Evolutionary conservation across 2,113 vertebrate species (phyloP), one percentile per base, ranked within the genome.

Genomic region (Lophochroa leadbeateri): DNA sequence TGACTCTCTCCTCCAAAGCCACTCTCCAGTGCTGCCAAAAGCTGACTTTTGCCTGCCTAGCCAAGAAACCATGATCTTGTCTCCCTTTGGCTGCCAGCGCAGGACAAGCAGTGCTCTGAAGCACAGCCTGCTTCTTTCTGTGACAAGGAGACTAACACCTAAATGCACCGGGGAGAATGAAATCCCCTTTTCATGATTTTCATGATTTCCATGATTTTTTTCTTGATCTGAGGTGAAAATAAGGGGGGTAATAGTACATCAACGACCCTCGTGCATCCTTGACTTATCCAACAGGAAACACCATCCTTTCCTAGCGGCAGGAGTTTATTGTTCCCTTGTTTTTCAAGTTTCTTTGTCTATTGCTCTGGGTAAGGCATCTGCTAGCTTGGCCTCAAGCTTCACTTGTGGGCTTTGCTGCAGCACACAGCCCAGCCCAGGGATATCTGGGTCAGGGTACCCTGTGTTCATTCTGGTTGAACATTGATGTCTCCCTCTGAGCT

Each of bases 191-290:
- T 8, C 29, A 21, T 11, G 23, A 31, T 9, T 11, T 35, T 37
- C 33, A 70, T 49, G 14, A 17, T 23, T 82, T 43, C 64, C 13
- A 21, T 47, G 18, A 52, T 46, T 13, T 13, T 76, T 61, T 67
- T n/a, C 21, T 50, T 15, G 31, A 64, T n/a, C 19, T 43, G 47
- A 67, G 33, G 27, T 50, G 37, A 53, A 80, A 52, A 27, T 49
- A 63, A 64, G 33, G 58, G 27, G 29, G 10, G 19, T 7, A 35
- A n/a, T 11, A 17, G 19, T 10, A 7, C n/a, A 25, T 2, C 19
- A 37, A 2, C 4, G n/a, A 53, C 6, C 25, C n/a, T 33, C 0
- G 0, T 5, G 13, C 31, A 44, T 39, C 50, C 37, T 41, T 72
- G 29, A 46, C 35, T 75, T 37, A 41, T 13, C 49, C 55, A 27